Evolutionary conservation across 2,113 vertebrate genomes (phyloP).

Genomic region (Myiozetetes cayanensis): DNA sequence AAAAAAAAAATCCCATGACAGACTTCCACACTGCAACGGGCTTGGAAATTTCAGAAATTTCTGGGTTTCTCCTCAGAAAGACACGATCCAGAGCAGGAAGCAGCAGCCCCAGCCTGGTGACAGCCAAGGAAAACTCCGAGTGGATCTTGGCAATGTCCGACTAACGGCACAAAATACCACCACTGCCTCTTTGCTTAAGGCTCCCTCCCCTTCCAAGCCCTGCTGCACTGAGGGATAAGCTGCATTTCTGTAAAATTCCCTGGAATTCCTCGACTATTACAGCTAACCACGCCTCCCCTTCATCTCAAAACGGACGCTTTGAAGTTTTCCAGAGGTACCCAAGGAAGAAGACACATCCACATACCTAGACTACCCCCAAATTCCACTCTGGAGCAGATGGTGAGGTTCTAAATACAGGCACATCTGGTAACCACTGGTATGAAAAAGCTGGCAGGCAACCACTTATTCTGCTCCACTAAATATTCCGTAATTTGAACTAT

Average conservation of each 20-base stretch:
- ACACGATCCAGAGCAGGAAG: neutral
- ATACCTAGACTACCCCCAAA: neutral
- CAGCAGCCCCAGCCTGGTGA: neutral
- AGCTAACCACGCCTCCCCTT: neutral
- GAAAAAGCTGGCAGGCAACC: constrained; percentile 20
- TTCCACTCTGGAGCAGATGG: constrained; percentile 51
- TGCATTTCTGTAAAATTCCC: constrained; percentile 5
- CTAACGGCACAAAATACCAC: neutral
- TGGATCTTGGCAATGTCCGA: neutral
- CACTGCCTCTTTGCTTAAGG: neutral
- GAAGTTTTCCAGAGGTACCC: constrained; percentile 9
- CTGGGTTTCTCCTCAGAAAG: neutral
- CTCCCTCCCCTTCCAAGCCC: neutral
- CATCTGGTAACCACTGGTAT: constrained; percentile 45
- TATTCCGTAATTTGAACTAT: constrained; percentile 3
- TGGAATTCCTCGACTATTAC: neutral
- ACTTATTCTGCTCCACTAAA: constrained; percentile 23
- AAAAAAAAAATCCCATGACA: neutral
- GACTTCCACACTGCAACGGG: neutral
- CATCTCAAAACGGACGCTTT: constrained; percentile 1
- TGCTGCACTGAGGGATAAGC: neutral
- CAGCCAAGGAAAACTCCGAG: neutral
- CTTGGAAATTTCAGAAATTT: neutral
- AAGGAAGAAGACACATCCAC: constrained; percentile 21
- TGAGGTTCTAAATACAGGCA: neutral